A percentile compares a stretch with the other conserved stretches of the same genome.
Conservation (phyloP, 2,113 vertebrate genomes). For the Sakesphorus luctuosus region DNA sequence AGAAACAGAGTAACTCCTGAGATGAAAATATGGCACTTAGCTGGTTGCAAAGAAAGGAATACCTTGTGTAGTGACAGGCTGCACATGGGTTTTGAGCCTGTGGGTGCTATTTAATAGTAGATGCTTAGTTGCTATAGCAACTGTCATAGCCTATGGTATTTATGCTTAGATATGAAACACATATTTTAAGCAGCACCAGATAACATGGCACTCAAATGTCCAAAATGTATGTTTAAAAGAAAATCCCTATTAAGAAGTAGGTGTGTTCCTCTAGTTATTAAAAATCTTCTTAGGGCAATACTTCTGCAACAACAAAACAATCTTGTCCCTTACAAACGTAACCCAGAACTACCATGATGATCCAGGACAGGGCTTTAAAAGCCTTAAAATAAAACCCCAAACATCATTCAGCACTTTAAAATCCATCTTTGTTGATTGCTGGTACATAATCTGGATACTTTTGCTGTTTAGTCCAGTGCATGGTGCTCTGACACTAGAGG, state of each 20-base stretch:
- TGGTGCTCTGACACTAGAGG: background rate
- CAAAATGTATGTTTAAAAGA: background rate
- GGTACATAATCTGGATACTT: background rate
- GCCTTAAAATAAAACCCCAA: background rate
- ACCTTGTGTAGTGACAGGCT: constrained; percentile 30
- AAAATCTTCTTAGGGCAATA: background rate
- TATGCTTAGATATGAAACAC: constrained; percentile 38
- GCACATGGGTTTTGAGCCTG: constrained; percentile 46
- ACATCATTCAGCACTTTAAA: background rate
- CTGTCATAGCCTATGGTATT: constrained; percentile 53
- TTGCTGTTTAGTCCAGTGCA: background rate
- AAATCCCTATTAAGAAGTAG: background rate
- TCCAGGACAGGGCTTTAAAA: constrained; percentile 3
- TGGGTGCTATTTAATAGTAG: constrained; percentile 58
- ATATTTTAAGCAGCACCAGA: constrained; percentile 43
- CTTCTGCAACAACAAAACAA: background rate
- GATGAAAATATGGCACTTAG: constrained; percentile 30
- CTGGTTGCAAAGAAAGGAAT: constrained; percentile 33
- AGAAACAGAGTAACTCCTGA: background rate
- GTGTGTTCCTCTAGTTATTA: background rate
- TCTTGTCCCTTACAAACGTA: background rate
- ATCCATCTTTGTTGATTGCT: background rate
- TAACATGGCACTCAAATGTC: background rate
- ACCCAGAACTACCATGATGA: background rate
- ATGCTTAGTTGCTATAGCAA: constrained; percentile 68